phyloP scores from a whole-genome alignment of 2,888 invertebrate genomes.

The Lissonota sp. region DNA sequence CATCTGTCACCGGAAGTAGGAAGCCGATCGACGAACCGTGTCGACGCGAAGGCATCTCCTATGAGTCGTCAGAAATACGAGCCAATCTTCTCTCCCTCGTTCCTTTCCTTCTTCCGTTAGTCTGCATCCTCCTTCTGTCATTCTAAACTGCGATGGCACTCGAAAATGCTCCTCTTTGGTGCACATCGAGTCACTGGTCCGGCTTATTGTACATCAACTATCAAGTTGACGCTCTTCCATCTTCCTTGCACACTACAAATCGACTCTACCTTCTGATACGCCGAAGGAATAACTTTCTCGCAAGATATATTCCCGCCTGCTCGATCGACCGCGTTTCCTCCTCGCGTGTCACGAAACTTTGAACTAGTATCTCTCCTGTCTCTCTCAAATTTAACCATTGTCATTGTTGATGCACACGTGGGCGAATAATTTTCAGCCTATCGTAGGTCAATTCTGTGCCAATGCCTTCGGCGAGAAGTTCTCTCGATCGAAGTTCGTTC shows the following conservation, averaged over 20 bases:
- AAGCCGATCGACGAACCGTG: conserved; percentile 70
- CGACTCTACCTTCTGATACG: conserved; percentile 3
- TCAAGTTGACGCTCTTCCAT: conserved; percentile 13
- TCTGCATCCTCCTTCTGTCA: neutral
- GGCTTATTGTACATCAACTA: conserved; percentile 31
- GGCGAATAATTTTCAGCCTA: conserved; percentile 45
- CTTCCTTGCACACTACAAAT: conserved; percentile 17
- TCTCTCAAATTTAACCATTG: conserved; percentile 41
- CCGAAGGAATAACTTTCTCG: conserved; percentile 54
- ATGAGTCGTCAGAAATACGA: no score
- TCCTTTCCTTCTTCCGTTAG: neutral
- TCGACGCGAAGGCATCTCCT: conserved; percentile 38
- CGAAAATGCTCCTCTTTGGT: conserved; percentile 43
- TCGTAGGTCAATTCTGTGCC: conserved; percentile 52
- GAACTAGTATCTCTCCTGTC: conserved; percentile 3
- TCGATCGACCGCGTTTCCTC: conserved; percentile 56
- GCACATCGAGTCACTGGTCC: conserved; percentile 45
- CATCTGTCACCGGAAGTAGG: conserved; percentile 70
- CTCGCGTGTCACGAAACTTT: conserved; percentile 55
- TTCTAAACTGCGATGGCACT: conserved; percentile 50
- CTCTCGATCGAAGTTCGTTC: no score
- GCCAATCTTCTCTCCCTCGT: neutral
- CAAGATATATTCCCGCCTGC: conserved; percentile 49
- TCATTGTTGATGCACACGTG: conserved; percentile 4
- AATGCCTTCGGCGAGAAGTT: conserved; percentile 5